Evolutionary conservation across 2,797 vertebrate genomes (phyloP).

Genomic region (Chelonia mydas): DNA sequence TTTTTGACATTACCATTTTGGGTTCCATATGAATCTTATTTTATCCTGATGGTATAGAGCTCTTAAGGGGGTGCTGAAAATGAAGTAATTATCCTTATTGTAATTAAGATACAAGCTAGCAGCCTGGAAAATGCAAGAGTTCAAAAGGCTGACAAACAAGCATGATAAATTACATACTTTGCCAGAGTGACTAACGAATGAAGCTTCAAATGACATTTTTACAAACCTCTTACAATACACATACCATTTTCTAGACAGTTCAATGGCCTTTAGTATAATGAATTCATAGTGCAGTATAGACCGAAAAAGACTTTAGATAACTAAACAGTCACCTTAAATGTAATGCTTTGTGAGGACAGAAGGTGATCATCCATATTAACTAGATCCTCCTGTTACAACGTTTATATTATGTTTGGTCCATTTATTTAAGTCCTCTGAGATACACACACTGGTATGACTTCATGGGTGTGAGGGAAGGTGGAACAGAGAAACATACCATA

Average conservation of each 20-base stretch:
- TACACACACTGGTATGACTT: neutral
- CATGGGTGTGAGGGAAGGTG: neutral
- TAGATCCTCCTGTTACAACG: neutral
- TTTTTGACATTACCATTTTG: constrained; percentile 25
- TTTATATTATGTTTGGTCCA: neutral
- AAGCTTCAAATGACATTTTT: neutral
- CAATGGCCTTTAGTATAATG: neutral
- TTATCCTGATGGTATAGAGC: neutral
- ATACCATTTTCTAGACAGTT: constrained; percentile 8
- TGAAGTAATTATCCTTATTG: neutral
- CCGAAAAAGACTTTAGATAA: neutral
- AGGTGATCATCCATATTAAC: neutral
- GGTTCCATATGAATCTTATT: constrained; percentile 19
- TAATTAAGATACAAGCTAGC: fast-evolving
- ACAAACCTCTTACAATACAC: neutral
- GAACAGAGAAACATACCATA: constrained; percentile 4
- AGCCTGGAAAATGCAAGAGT: neutral
- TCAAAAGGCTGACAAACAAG: neutral
- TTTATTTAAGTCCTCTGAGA: neutral
- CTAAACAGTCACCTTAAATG: neutral
- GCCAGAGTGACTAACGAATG: neutral
- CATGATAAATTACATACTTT: neutral
- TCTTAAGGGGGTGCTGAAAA: neutral
- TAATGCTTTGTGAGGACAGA: neutral
- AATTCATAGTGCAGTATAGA: neutral